These are phyloP conservation scores for Lepisosteus oculatus DNA, from an alignment of 2,113 vertebrate genomes.

Conservation along the genomic window DNA sequence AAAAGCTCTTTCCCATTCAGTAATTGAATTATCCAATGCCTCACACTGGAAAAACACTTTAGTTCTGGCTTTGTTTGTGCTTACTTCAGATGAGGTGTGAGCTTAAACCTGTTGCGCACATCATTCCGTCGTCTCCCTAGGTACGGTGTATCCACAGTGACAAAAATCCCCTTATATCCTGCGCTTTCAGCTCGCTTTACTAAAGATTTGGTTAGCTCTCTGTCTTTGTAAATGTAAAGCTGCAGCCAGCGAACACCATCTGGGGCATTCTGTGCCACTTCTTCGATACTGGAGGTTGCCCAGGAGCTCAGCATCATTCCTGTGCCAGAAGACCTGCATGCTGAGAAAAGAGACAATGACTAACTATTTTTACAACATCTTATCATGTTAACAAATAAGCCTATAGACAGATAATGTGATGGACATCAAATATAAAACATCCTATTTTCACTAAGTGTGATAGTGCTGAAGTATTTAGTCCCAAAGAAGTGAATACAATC, in stretches of 20 bases:
- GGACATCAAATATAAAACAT: too few species aligned
- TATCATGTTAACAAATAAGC: too few species aligned
- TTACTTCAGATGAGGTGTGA: conserved; percentile 88
- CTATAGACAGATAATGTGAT: too few species aligned
- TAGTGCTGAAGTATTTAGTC: too few species aligned
- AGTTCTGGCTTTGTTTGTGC: conserved; percentile 4
- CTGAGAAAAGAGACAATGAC: conserved; percentile 48
- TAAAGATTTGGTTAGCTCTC: conserved; percentile 74
- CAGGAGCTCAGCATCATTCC: conserved; percentile 98
- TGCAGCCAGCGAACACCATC: conserved; percentile 75
- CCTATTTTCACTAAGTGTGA: too few species aligned
- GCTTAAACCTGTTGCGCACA: conserved; percentile 85
- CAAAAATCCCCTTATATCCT: conserved; percentile 84
- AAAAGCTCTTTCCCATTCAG: too few species aligned
- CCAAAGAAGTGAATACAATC: too few species aligned
- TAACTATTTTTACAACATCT: too few species aligned
- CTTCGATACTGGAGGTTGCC: conserved; percentile 90
- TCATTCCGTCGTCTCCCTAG: conserved; percentile 81
- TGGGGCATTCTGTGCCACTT: conserved; percentile 71
- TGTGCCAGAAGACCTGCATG: conserved; percentile 73
- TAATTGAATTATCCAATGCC: too few species aligned
- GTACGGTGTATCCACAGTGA: conserved; percentile 90
- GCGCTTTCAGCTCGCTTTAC: conserved; percentile 76
- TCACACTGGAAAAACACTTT: too few species aligned
- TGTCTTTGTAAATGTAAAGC: conserved; percentile 90